phyloP scores from a whole-genome alignment of 1,140 invertebrate species.

The Bombus haemorrhoidalis region DNA sequence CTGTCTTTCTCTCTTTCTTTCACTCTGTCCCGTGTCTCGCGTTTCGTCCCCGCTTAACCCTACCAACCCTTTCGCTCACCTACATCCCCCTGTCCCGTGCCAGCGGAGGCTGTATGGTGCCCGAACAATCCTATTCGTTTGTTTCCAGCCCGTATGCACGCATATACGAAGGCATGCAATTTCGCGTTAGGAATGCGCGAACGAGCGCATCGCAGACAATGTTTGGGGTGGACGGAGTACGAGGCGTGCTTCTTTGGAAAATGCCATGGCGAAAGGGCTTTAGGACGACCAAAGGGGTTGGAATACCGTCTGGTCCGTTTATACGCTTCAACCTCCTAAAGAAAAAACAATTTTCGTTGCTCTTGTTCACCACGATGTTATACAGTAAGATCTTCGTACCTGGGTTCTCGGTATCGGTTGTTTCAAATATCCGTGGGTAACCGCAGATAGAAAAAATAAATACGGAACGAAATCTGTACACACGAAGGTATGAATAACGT shows the following conservation, averaged over 20 bases:
- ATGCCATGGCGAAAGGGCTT: neutral
- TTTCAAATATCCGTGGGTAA: too few species aligned
- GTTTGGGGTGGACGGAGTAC: neutral
- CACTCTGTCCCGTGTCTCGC: slow-evolving; percentile 26
- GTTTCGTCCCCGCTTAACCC: neutral
- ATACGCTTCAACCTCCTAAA: neutral
- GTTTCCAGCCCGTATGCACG: slow-evolving; percentile 61
- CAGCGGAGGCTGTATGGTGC: slow-evolving; percentile 53
- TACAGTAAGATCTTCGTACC: neutral
- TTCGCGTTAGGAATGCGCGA: slow-evolving; percentile 62
- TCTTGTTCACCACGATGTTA: neutral
- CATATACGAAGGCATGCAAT: slow-evolving; percentile 66
- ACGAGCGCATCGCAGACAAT: slow-evolving; percentile 25
- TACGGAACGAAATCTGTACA: too few species aligned
- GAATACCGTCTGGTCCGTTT: neutral
- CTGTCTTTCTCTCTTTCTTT: slow-evolving; percentile 46
- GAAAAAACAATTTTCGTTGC: neutral
- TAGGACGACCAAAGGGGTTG: neutral
- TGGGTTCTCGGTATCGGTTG: neutral
- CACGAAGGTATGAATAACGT: too few species aligned
- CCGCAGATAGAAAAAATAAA: too few species aligned
- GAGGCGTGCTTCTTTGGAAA: neutral
- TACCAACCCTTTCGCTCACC: neutral
- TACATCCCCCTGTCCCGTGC: slow-evolving; percentile 27
- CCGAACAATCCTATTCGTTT: slow-evolving; percentile 71